Conservation (phyloP, 2,888 invertebrate species). For the Drosophila mercatorum region DNA sequence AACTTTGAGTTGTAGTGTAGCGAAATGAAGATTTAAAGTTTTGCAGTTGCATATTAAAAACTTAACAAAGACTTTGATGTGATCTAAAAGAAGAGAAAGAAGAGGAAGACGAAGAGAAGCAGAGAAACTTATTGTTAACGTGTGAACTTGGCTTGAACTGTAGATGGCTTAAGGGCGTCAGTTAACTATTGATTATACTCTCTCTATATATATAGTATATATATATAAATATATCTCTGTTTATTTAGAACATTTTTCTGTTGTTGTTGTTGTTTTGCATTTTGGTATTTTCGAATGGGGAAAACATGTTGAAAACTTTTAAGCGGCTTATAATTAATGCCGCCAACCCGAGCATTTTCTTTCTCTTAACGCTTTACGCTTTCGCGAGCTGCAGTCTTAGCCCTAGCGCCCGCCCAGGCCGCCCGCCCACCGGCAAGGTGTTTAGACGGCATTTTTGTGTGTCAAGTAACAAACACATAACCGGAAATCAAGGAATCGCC, state of each 20-base stretch:
- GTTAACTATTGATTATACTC: conserved; percentile 35
- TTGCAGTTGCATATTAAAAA: neutral
- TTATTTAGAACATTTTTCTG: conserved; percentile 15
- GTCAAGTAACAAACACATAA: conserved; percentile 59
- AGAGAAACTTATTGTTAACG: conserved; percentile 6
- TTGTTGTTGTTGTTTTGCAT: conserved; percentile 23
- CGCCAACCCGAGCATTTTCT: conserved; percentile 73
- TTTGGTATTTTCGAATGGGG: conserved; percentile 34
- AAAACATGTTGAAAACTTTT: conserved; percentile 81
- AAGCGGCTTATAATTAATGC: conserved; percentile 81
- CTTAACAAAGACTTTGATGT: conserved; percentile 8
- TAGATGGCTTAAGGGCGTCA: conserved; percentile 15
- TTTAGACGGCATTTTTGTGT: conserved; percentile 43
- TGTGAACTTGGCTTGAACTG: conserved; percentile 11
- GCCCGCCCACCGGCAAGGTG: neutral
- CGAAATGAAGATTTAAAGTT: conserved; percentile 3
- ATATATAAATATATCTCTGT: neutral
- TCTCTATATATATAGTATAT: neutral
- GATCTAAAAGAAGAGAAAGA: conserved; percentile 13
- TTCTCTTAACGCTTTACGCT: conserved; percentile 67
- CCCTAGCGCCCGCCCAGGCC: neutral
- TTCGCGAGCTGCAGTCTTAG: conserved; percentile 48
- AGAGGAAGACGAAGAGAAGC: neutral
- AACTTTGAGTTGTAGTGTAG: neutral
- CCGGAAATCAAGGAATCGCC: conserved; percentile 70